phyloP scores from a whole-genome alignment of 2,888 invertebrate genomes.

The Andrena camellia region DNA sequence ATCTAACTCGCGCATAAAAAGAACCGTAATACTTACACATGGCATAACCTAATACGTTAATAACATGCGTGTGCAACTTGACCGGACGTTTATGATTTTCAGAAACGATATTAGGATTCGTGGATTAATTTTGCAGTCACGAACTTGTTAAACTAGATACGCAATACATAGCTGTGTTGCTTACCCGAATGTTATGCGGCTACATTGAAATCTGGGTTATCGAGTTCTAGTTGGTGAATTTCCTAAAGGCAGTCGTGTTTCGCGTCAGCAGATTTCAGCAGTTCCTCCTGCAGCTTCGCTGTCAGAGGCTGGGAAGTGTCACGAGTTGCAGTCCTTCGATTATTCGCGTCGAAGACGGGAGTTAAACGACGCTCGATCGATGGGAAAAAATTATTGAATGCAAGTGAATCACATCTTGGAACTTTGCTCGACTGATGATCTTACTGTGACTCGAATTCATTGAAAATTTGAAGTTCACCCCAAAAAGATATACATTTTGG shows the following conservation, averaged over 20 bases:
- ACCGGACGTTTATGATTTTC: constrained; percentile 48
- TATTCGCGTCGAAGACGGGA: background rate
- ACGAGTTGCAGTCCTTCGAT: background rate
- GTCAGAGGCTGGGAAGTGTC: background rate
- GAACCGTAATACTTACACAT: background rate
- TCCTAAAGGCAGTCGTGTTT: constrained; percentile 32
- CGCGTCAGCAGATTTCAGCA: constrained; percentile 50
- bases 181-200: constrained; percentile 49
- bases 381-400: background rate
- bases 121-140: constrained; percentile 49
- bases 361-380: background rate
- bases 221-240: constrained; percentile 47
- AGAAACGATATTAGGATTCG: constrained; percentile 41
- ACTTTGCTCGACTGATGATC: too few relatives aligned
- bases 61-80: constrained; percentile 37
- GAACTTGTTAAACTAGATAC: constrained; percentile 37
- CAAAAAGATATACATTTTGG: too few relatives aligned
- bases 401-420: background rate
- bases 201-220: constrained; percentile 56
- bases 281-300: constrained; percentile 38
- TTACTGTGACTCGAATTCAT: too few relatives aligned
- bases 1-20: too few relatives aligned
- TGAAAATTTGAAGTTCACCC: too few relatives aligned
- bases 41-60: background rate
- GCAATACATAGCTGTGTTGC: constrained; percentile 49